These are phyloP conservation scores for Hirtodrosophila cameraria DNA, from an alignment of 2,888 invertebrate genomes.

Conservation along the genomic window DNA sequence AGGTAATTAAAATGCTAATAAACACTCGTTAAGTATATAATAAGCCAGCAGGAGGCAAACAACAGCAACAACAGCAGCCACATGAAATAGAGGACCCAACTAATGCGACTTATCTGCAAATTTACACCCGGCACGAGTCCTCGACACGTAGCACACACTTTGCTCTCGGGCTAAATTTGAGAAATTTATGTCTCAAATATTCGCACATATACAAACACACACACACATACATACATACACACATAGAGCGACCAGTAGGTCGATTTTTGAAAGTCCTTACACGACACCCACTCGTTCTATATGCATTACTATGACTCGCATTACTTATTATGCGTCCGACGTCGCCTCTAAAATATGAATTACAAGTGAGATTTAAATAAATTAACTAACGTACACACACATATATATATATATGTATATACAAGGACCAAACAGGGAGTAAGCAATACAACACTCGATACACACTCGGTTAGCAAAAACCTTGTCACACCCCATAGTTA, in stretches of 20 bases:
- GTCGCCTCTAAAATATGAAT: constrained; percentile 70
- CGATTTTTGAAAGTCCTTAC: constrained; percentile 17
- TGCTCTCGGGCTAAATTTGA: constrained; percentile 52
- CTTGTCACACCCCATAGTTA: constrained; percentile 25
- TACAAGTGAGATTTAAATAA: constrained; percentile 76
- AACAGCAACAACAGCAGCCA: constrained; percentile 15
- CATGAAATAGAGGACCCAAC: constrained; percentile 49
- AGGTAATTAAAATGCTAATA: constrained; percentile 80
- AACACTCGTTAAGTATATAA: constrained; percentile 76
- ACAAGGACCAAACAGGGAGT: not conserved
- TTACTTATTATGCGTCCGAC: constrained; percentile 68
- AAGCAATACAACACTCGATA: constrained; percentile 21
- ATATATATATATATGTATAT: not conserved
- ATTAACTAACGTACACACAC: constrained; percentile 60
- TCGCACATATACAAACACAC: constrained; percentile 31
- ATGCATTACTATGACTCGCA: constrained; percentile 6
- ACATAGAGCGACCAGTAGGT: not conserved
- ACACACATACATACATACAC: constrained; percentile 1
- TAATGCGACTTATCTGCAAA: constrained; percentile 76
- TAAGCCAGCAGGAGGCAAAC: constrained; percentile 52
- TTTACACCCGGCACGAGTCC: constrained; percentile 62
- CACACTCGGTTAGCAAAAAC: constrained; percentile 13
- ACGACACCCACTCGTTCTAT: constrained; percentile 13
- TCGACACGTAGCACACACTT: constrained; percentile 56
- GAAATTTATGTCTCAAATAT: constrained; percentile 71